A percentile compares a stretch with the other conserved stretches of the same genome.
phyloP scores from a whole-genome alignment of 2,888 invertebrate species.

The Diploptera punctata region DNA sequence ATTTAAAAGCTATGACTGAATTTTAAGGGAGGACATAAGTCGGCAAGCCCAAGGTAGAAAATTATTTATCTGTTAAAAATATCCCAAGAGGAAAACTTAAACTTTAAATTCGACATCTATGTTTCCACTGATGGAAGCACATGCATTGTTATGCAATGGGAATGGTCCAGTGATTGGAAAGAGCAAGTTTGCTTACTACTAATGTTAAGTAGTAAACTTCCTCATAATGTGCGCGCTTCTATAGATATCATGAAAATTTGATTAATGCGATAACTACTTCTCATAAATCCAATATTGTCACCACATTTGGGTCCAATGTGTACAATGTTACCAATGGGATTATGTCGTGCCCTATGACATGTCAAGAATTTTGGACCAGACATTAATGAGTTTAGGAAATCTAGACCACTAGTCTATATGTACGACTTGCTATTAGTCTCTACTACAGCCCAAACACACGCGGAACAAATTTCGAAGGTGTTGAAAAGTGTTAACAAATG shows the following conservation, averaged over 20 bases:
- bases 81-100: background rate
- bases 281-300: too few species aligned
- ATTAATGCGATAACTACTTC: background rate
- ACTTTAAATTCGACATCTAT: slow-evolving; percentile 8
- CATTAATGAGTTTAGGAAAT: too few species aligned
- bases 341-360: too few species aligned
- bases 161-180: slow-evolving; percentile 16
- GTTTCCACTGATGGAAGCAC: background rate
- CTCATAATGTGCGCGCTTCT: slow-evolving; percentile 5
- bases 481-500: too few species aligned
- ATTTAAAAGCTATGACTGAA: background rate
- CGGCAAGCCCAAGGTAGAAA: background rate
- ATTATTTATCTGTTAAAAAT: background rate
- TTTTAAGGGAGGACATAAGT: background rate
- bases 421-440: too few species aligned
- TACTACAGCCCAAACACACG: too few species aligned
- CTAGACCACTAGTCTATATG: too few species aligned
- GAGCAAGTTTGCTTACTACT: slow-evolving; percentile 12
- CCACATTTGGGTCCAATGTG: too few species aligned
- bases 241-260: too few species aligned
- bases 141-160: background rate
- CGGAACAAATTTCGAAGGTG: too few species aligned
- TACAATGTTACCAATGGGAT: too few species aligned
- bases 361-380: too few species aligned
- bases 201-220: slow-evolving; percentile 1